Percentiles rank a stretch among this genome's conserved stretches.
Conservation (phyloP, 2,113 vertebrate genomes). For the Dunckerocampus dactyliophorus region DNA sequence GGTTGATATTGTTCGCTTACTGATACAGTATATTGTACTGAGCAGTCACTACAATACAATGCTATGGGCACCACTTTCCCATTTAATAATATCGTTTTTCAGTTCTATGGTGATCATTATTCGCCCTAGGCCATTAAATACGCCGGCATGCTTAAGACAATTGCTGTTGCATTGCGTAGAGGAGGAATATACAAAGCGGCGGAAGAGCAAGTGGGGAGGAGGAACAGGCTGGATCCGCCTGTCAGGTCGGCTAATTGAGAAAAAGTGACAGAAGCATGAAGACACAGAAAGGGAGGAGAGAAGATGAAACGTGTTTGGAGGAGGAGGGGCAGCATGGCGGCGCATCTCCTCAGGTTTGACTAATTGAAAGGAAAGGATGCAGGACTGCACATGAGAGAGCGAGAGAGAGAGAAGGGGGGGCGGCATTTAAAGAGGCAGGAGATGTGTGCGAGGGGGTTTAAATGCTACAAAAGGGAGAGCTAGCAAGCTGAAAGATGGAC, state of each 20-base stretch:
- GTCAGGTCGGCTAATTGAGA: slow-evolving; percentile 71
- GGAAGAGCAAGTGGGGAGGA: slow-evolving; percentile 43
- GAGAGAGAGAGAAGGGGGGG: slow-evolving; percentile 5
- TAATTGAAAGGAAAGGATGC: slow-evolving; percentile 75
- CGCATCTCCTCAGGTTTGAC: slow-evolving; percentile 66
- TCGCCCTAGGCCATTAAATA: not conserved
- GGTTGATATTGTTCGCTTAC: too few species aligned
- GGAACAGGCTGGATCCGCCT: slow-evolving; percentile 58
- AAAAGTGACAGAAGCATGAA: slow-evolving; percentile 67
- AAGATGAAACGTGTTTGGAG: slow-evolving; percentile 37
- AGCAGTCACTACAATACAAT: too few species aligned
- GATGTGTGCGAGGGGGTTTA: slow-evolving; percentile 26
- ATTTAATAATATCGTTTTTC: too few species aligned
- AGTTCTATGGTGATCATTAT: too few species aligned
- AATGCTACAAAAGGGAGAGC: slow-evolving; percentile 59
- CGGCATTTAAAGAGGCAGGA: slow-evolving; percentile 41
- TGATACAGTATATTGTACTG: too few species aligned
- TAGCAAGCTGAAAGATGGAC: slow-evolving; percentile 61
- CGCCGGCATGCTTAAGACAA: slow-evolving; percentile 11
- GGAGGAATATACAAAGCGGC: slow-evolving; percentile 25
- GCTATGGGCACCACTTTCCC: too few species aligned
- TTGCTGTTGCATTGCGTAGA: slow-evolving; percentile 18
- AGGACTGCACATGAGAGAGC: slow-evolving; percentile 44
- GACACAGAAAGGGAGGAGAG: slow-evolving; percentile 54
- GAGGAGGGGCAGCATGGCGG: slow-evolving; percentile 57